These are phyloP conservation scores for Syngnathus acus DNA, from an alignment of 2,797 vertebrate species.

Conservation along the genomic window DNA sequence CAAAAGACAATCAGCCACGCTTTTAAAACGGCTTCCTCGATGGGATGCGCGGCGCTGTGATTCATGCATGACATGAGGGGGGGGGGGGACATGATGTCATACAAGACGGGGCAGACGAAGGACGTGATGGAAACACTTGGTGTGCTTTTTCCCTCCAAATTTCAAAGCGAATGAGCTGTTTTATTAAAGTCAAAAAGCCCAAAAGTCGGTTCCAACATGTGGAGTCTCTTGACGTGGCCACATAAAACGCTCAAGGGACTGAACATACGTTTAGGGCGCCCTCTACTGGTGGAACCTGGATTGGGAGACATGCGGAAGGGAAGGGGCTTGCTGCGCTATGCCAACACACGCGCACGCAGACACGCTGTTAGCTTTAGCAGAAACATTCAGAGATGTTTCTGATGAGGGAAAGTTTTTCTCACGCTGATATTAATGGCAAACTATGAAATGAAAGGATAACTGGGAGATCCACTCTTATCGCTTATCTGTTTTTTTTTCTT, in stretches of 20 bases:
- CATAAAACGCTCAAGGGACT: neutral
- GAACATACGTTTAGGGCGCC: neutral
- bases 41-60: conserved; percentile 43
- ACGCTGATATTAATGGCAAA: conserved; percentile 6
- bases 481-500: neutral
- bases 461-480: conserved; percentile 14
- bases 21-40: conserved; percentile 10
- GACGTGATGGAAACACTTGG: conserved; percentile 48
- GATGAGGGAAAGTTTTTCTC: conserved; percentile 15
- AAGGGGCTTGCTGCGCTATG: conserved; percentile 4
- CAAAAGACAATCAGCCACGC: conserved; percentile 39
- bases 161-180: conserved; percentile 26
- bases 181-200: neutral
- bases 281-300: neutral
- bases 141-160: conserved; percentile 29
- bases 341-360: conserved; percentile 27
- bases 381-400: conserved; percentile 24
- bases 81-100: conserved; percentile 42
- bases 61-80: conserved; percentile 50
- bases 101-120: conserved; percentile 45
- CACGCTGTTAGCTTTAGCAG: conserved; percentile 18
- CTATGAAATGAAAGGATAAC: conserved; percentile 20
- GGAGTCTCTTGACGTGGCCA: conserved; percentile 29
- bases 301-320: neutral
- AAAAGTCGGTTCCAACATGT: neutral